Evolutionary conservation across 2,888 invertebrate species (phyloP), one percentile per base, ranked within the genome.

Genomic region (Plagodis pulveraria): DNA sequence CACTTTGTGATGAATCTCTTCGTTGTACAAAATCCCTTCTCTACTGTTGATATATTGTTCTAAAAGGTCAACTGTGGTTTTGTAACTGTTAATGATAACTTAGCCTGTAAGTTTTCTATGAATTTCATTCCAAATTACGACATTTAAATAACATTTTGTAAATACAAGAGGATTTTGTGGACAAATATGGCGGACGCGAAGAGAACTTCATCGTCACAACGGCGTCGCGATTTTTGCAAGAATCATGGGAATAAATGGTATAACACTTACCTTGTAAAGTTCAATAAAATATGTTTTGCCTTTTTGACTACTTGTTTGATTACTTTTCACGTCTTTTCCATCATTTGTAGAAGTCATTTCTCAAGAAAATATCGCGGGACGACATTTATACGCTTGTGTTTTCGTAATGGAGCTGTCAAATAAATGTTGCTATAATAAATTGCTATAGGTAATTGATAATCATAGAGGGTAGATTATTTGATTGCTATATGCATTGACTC

Each of bases 271-370:
- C 89, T 91, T 90, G 71, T 89, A 91, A 86, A 91, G 87, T 78
- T 91, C 91, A 83, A 92, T 89, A 78, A 83, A 91, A 89, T 86
- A 89, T 82, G 84, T 67, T 86, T 93, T 93, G 85, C 87, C 87
- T 83, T 86, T 93, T 75, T 74, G 86, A 83, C 82, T 84, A 85
- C 86, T 87, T 76, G 84, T 84, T 85, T 83, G 84, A 85, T 83
- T 83, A 93, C 83, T 91, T 89, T 91, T 92, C 87, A 92, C 90
- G 80, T 92, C 90, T 90, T 90, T 91, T 84, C 86, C 91, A 87
- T 93, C 91, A 91, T 91, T 91, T 91, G 89, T 89, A 86, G 93
- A 93, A 93, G 91, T 92, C 93, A 93, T 93, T 92, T 93, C 93
- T 92, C 88, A 92, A 74, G 87, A 91, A 92, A 92, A 91, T 90